A percentile compares a stretch with the other conserved stretches of the same genome.
phyloP scores from a whole-genome alignment of 2,888 invertebrate species.

The Clusia tigrina region DNA sequence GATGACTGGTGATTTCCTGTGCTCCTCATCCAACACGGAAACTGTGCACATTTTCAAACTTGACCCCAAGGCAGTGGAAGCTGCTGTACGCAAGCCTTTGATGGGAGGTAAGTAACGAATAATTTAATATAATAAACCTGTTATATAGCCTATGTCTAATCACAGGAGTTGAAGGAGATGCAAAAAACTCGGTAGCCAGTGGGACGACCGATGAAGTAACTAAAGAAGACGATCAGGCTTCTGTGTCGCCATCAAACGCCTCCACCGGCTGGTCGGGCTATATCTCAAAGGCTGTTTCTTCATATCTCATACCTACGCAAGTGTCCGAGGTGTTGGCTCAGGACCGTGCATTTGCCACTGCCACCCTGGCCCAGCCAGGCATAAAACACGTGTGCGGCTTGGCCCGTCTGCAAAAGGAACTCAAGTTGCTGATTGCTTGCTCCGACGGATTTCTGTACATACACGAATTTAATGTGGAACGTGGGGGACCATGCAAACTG shows the following conservation, averaged over 20 bases:
- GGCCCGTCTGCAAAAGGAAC: conserved; percentile 59
- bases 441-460: conserved; percentile 64
- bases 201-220: conserved; percentile 10
- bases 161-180: no score
- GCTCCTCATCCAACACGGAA: conserved; percentile 64
- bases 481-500: conserved; percentile 61
- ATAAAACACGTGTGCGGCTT: conserved; percentile 60
- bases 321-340: conserved; percentile 63
- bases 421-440: conserved; percentile 60
- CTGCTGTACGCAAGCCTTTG: conserved; percentile 52
- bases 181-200: no score
- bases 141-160: no score
- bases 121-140: no score
- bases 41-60: conserved; percentile 64
- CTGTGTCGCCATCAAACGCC: conserved; percentile 12
- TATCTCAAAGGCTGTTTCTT: conserved; percentile 61
- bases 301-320: conserved; percentile 60
- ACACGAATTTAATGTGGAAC: conserved; percentile 59
- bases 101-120: conserved; percentile 15
- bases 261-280: conserved; percentile 56
- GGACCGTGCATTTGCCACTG: conserved; percentile 64
- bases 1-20: conserved; percentile 57
- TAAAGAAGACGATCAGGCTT: background rate
- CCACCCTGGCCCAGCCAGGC: conserved; percentile 59
- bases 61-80: conserved; percentile 55